Conservation (phyloP, 2,797 vertebrate species). For the Poecilia velifera region DNA sequence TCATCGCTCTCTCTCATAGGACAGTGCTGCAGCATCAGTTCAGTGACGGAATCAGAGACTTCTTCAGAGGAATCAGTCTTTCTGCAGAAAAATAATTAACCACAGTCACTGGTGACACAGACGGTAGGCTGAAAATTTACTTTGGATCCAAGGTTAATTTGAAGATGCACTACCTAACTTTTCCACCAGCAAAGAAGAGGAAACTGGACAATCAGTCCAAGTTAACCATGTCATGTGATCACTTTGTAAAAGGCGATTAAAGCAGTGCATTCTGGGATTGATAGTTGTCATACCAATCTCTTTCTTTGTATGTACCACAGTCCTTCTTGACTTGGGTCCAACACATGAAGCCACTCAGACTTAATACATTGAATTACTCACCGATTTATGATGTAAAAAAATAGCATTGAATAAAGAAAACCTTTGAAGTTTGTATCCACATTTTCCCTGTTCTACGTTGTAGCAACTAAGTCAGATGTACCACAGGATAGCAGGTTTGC, state of each 20-base stretch:
- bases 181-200: no score
- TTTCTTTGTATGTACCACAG: no score
- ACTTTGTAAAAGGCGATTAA: no score
- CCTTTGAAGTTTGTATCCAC: not conserved
- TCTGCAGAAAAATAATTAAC: not conserved
- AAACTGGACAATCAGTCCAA: no score
- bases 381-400: not conserved
- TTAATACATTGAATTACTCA: not conserved
- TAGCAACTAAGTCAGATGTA: not conserved
- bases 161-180: not conserved
- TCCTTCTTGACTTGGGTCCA: no score
- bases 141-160: not conserved
- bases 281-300: no score
- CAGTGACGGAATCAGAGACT: not conserved
- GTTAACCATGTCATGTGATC: no score
- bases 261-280: no score
- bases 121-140: not conserved
- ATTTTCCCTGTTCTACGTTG: not conserved
- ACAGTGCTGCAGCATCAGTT: not conserved
- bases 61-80: not conserved
- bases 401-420: not conserved
- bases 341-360: not conserved
- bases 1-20: not conserved
- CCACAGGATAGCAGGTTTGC: not conserved
- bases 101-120: no score